A percentile compares a stretch with the other conserved stretches of the same genome.
Evolutionary conservation across 1,140 invertebrate genomes (phyloP).

Genomic region (Drosophila malerkotliana): DNA sequence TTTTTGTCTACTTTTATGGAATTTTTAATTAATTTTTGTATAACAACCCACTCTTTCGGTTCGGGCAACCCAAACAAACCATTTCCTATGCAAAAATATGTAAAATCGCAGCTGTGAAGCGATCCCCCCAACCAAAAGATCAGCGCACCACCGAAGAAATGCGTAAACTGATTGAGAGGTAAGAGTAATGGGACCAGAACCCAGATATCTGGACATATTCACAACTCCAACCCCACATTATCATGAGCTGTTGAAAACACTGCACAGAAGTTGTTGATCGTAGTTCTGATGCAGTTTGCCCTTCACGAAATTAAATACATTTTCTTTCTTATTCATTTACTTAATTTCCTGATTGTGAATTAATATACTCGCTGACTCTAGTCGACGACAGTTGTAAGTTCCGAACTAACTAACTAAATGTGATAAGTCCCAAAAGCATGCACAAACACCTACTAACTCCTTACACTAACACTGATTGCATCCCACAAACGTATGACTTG

Average conservation of each 20-base stretch:
- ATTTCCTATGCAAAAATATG: constrained; percentile 37
- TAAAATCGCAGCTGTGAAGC: constrained; percentile 77
- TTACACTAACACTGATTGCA: constrained; percentile 9
- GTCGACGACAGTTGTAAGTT: constrained; percentile 78
- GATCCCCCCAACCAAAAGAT: constrained; percentile 89
- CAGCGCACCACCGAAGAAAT: constrained; percentile 96
- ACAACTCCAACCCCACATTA: constrained; percentile 15
- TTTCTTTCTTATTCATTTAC: constrained; percentile 31
- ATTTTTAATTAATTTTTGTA: constrained; percentile 42
- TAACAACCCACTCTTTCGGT: constrained; percentile 45
- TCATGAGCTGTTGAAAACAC: constrained; percentile 2
- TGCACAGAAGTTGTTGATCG: constrained; percentile 35
- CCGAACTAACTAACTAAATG: constrained; percentile 46
- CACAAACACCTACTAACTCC: constrained; percentile 16
- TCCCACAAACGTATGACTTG: constrained; percentile 17
- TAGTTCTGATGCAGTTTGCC: constrained; percentile 15
- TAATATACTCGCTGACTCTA: constrained; percentile 45
- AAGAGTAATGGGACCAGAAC: constrained; percentile 82
- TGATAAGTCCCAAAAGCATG: constrained; percentile 38
- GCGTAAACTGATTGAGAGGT: constrained; percentile 98
- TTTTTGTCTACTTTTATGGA: constrained; percentile 65
- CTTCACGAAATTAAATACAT: constrained; percentile 15
- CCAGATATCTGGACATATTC: constrained; percentile 15
- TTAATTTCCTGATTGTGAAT: constrained; percentile 23
- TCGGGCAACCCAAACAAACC: constrained; percentile 39